These are phyloP conservation scores for Sebastolobus alascanus DNA, from an alignment of 2,797 vertebrate species.

Conservation along the genomic window DNA sequence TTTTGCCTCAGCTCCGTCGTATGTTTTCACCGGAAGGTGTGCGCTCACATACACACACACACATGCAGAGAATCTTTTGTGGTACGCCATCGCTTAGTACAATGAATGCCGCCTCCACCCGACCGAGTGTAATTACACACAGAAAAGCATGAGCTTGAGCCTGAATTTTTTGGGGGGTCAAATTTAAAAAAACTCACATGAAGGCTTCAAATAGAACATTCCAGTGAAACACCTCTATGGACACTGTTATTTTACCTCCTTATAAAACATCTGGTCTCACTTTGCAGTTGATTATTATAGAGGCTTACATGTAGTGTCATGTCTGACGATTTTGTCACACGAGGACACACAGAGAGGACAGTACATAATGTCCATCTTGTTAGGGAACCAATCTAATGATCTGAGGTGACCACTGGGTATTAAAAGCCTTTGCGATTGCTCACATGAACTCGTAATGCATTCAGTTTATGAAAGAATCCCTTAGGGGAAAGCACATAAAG, in stretches of 20 bases:
- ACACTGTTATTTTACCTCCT: constrained; percentile 44
- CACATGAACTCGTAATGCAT: constrained; percentile 14
- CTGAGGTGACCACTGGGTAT: constrained; percentile 7
- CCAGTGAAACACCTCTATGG: constrained; percentile 50
- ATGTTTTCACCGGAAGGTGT: no score
- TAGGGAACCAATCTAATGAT: constrained; percentile 24
- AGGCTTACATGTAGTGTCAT: constrained; percentile 79
- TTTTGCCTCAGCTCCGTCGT: no score
- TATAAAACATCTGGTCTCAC: constrained; percentile 79
- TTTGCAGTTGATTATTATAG: constrained; percentile 76
- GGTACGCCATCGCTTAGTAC: no score
- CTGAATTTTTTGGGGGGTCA: not conserved
- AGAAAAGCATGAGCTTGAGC: not conserved
- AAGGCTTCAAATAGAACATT: not conserved
- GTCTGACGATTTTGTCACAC: constrained; percentile 53
- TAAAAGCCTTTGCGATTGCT: not conserved
- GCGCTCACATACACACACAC: no score
- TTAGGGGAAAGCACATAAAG: constrained; percentile 24
- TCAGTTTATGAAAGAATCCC: constrained; percentile 17
- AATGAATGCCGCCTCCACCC: not conserved
- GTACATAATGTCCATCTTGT: constrained; percentile 18
- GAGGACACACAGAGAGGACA: constrained; percentile 33
- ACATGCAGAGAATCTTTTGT: no score
- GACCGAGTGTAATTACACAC: not conserved
- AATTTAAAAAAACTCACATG: no score